Evolutionary conservation across 1,140 invertebrate genomes (phyloP).

Genomic region (Scaptomyza graminum): DNA sequence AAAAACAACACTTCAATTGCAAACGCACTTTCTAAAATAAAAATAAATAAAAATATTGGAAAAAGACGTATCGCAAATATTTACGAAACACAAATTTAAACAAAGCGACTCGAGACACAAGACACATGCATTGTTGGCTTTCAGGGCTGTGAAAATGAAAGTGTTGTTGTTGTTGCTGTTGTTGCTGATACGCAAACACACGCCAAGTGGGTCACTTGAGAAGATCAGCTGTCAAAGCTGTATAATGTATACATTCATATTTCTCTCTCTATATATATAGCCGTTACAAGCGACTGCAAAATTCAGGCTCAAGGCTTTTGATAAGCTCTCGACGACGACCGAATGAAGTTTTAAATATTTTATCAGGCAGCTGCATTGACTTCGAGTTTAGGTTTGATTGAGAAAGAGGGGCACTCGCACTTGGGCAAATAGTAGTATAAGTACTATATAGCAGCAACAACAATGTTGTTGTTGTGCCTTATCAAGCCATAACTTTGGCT

Average conservation of each 20-base stretch:
- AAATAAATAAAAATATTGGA: constrained; percentile 22
- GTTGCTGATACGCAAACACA: constrained; percentile 54
- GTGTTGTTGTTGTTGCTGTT: constrained; percentile 51
- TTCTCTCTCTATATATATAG: not conserved
- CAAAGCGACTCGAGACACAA: constrained; percentile 61
- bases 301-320: constrained; percentile 74
- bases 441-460: constrained; percentile 1
- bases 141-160: constrained; percentile 68
- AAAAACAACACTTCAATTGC: constrained; percentile 62
- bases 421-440: constrained; percentile 63
- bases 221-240: constrained; percentile 69
- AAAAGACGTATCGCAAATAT: constrained; percentile 56
- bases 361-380: constrained; percentile 42
- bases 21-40: constrained; percentile 81
- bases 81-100: constrained; percentile 73
- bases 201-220: constrained; percentile 77
- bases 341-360: constrained; percentile 1
- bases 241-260: constrained; percentile 12
- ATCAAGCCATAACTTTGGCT: constrained; percentile 70
- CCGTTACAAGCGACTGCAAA: constrained; percentile 26
- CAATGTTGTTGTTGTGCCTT: constrained; percentile 34
- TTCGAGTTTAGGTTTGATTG: constrained; percentile 1
- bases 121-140: constrained; percentile 62
- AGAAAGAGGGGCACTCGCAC: constrained; percentile 1
- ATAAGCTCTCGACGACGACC: not conserved